These are phyloP conservation scores for Pachyseris speciosa DNA, from an alignment of 64 coral and sea anemone species.

Conservation along the genomic window DNA sequence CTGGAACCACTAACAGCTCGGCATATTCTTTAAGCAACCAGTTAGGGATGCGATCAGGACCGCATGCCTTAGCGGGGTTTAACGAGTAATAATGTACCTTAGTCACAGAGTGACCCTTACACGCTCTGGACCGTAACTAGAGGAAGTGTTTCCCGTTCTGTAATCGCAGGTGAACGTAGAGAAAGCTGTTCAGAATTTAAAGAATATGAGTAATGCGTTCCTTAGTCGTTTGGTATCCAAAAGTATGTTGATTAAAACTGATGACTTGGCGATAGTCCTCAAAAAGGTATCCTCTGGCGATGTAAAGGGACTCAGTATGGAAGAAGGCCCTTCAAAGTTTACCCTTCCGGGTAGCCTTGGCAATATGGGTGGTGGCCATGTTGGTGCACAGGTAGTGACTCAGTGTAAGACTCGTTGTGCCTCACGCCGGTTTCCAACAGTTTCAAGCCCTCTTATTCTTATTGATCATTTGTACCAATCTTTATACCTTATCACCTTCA, in stretches of 20 bases:
- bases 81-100: too few relatives aligned
- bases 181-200: background rate
- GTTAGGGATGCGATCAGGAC: too few relatives aligned
- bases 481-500: too few relatives aligned
- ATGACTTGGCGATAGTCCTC: background rate
- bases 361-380: background rate
- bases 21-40: too few relatives aligned
- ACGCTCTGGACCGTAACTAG: too few relatives aligned
- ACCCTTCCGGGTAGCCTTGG: background rate
- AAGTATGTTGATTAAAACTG: background rate
- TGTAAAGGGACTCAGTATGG: background rate
- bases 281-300: background rate
- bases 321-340: conserved; percentile 5
- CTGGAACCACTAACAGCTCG: too few relatives aligned
- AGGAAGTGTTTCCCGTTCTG: background rate
- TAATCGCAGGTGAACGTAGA: background rate
- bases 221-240: conserved; percentile 19
- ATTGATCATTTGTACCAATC: too few relatives aligned
- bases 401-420: too few relatives aligned
- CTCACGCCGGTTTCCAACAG: too few relatives aligned
- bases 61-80: too few relatives aligned
- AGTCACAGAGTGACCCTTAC: too few relatives aligned
- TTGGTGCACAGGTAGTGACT: conserved; percentile 5
- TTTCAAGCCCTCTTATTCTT: background rate
- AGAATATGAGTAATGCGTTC: conserved; percentile 1